Base-by-base conservation (phyloP, 2,797 vertebrate genomes). In the Apogon talboti region DNA sequence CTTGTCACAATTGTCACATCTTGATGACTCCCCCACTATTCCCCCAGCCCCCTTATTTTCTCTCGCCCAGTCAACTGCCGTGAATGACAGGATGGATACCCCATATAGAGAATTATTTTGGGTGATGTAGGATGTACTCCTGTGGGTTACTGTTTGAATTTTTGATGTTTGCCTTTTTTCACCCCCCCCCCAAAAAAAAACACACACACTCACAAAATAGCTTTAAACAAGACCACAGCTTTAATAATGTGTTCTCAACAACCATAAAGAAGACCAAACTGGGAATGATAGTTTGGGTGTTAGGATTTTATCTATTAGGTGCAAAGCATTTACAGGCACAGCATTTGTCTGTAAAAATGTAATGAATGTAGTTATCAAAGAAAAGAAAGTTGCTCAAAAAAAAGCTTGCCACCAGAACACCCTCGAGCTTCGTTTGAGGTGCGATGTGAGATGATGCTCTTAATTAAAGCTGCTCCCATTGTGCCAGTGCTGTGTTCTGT, bases 1-100 rank as follows among this genome's bases (percentile, higher is more conserved):
- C 94, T 93, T 97, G 95, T 97, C 95, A 96, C 96, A 98, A 96
- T 97, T 98, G 96, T 97, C 96, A 97, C 95, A 96, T 96, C 94
- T 95, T 98, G 96, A 97, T 96, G 96, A 93, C 95, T 77, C 82
- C 80, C 87, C 84, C 82, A 55, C 86, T 82, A 85, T 62, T 62
- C 66, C 74, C 79, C 75, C 76, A 66, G 80, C 82, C 83, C 83
- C 87, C 82, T 89, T 81, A 87, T 86, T 87, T 88, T 87, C 81
- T 85, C 77, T 82, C 86, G 53, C 79, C 85, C 87, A 93, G 92
- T 93, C 87, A 90, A 84, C 88, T 85, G 83, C 83, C 45, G 43
- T 88, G 87, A 92, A 89, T 93, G 92, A 92, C 92, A 92, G 91
- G 87, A 81, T 79, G 79, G 86, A 90, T 91, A 85, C 89, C 84